These are phyloP conservation scores for Zosterops borbonicus DNA, from an alignment of 2,113 vertebrate genomes.

Conservation along the genomic window DNA sequence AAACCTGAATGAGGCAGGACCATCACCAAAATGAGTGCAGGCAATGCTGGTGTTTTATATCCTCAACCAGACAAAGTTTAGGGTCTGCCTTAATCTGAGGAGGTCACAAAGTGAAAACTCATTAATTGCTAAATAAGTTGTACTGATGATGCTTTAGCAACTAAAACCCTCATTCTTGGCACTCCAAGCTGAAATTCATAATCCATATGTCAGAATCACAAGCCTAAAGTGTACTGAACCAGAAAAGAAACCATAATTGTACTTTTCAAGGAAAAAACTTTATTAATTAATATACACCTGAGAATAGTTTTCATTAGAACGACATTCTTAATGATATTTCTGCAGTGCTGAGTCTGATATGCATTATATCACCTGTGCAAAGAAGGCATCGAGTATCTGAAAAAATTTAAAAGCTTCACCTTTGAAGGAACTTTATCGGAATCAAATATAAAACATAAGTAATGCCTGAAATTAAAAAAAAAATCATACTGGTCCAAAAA, in stretches of 20 bases:
- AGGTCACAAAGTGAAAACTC: not conserved
- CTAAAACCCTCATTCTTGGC: not conserved
- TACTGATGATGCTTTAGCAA: not conserved
- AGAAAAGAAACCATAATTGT: not conserved
- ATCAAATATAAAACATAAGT: not conserved
- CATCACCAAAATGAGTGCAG: not conserved
- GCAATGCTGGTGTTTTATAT: not conserved
- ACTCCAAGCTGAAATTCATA: not conserved
- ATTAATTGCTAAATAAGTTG: rapidly evolving
- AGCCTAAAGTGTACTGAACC: not conserved
- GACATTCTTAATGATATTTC: not conserved
- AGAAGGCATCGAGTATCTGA: not conserved
- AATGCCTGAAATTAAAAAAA: not conserved
- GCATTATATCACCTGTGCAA: not conserved
- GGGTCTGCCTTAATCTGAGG: not conserved
- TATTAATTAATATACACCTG: not conserved
- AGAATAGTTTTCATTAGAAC: not conserved
- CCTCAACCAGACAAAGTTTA: not conserved
- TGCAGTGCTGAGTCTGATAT: not conserved
- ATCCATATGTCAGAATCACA: not conserved
- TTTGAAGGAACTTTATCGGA: not conserved
- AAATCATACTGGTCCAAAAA: not conserved
- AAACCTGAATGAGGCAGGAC: not conserved
- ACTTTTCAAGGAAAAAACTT: not conserved
- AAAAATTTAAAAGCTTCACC: not conserved